Evolutionary conservation across 2,797 vertebrate genomes (phyloP), one percentile per base, ranked within the genome.

Genomic region (Syngnathus rostellatus): DNA sequence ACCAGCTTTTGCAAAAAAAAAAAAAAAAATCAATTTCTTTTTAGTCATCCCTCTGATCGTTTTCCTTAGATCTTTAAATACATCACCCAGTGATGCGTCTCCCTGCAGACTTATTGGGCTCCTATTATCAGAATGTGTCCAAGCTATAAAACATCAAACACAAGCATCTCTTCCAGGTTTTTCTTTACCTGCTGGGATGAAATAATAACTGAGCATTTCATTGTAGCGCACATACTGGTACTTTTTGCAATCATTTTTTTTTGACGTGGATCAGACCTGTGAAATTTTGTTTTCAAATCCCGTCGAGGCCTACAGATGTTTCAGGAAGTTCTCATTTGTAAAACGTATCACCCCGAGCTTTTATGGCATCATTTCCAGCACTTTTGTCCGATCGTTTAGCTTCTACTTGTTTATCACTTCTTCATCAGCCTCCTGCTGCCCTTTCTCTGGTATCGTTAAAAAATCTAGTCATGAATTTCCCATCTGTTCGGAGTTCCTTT

Each of bases 381-480:
- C 19, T 51, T 19, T 9, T 10, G 7, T 9, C n/a, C 21, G 8
- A 51, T 21, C 50, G 21, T 51, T 51, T 51, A 21, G 50, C 8
- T 21, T 51, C 10, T 7, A n/a, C 50, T 53, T 55, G 68, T 85
- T 67, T 73, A 65, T 85, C 79, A 74, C 66, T 9, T 62, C 67
- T 72, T 75, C 73, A 79, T 83, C 76, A 81, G 14, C 50, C 66
- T 69, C 58, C 76, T 77, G 80, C 73, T 82, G 79, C 64, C 70
- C 71, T 76, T 74, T 72, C 69, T 63, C 68, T 67, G 61, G 3
- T 55, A 66, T 70, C 68, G 78, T 82, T 72, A 75, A 81, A 82
- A 76, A 83, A 46, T 57, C 43, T 17, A 6, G 12, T 23, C 21
- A 39, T 43, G 41, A 38, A 65, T 19, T 38, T 17, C 8, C 8